Percentiles rank a stretch among this genome's conserved stretches.
Evolutionary conservation across 2,113 vertebrate genomes (phyloP).

Genomic region (Oncorhynchus tshawytscha): DNA sequence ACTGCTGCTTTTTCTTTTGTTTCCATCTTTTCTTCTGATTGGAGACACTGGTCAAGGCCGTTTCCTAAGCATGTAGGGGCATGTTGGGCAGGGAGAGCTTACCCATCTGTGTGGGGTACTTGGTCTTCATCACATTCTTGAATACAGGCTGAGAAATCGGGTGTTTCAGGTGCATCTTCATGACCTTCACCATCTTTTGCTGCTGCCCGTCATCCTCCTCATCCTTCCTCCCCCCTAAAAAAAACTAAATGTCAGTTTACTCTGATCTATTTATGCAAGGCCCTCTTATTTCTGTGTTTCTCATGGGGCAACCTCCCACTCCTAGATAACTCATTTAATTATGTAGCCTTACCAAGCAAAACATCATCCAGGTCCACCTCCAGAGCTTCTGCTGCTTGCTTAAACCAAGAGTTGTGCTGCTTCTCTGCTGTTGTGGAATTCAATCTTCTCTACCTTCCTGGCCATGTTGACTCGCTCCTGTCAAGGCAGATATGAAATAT

Average conservation of each 20-base stretch:
- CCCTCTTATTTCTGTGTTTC: background rate
- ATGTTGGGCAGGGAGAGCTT: constrained; percentile 68
- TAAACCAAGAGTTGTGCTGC: constrained; percentile 93
- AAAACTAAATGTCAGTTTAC: background rate
- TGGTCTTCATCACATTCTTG: constrained; percentile 82
- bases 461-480: constrained; percentile 90
- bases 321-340: background rate
- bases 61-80: constrained; percentile 55
- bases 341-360: constrained; percentile 60
- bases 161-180: constrained; percentile 89
- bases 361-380: constrained; percentile 87
- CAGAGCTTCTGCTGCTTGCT: constrained; percentile 87
- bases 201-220: constrained; percentile 80
- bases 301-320: background rate
- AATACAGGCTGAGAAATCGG: constrained; percentile 85
- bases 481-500: constrained; percentile 7
- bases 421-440: constrained; percentile 87
- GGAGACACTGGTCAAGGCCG: constrained; percentile 77
- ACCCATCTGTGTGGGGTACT: constrained; percentile 92
- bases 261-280: background rate
- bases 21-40: constrained; percentile 44
- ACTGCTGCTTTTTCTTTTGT: constrained; percentile 25
- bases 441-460: constrained; percentile 87
- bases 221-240: constrained; percentile 64
- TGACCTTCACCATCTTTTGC: constrained; percentile 82